Evolutionary conservation across 2,113 vertebrate species (phyloP), one percentile per base, ranked within the genome.

Genomic region (Sciurus niger): DNA sequence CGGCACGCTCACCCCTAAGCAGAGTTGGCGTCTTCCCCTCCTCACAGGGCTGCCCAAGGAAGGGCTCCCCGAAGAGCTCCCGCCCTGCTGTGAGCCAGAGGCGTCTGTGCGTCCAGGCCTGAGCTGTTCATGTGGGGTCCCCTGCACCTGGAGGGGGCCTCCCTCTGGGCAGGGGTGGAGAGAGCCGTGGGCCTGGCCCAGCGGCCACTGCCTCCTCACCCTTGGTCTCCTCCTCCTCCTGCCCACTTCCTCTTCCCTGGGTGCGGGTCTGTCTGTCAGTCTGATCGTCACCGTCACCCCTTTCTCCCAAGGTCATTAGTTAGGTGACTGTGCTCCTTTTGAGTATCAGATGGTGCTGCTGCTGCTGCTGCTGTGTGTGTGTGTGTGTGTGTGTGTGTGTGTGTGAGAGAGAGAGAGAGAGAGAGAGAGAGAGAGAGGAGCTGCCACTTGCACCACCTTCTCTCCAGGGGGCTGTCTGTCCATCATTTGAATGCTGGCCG

Each of bases 1-100:
- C 20, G 7, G 20, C 0, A 2, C 1, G 55, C 43, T 48, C 28
- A 28, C 6, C 13, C 28, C 12, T 14, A 4, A 20, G 46, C 10
- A 37, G 37, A 53, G 43, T 53, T 3, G 25, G n/a, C 30, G 10
- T 76, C 58, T 60, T 37, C 17, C 3, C 24, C 48, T 46, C 60
- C 60, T 22, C 55, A 16, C 13, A 1, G 40, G 72, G 46, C 13
- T 37, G 92, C 53, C 46, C 2, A 70, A 48, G 74, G 48, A 89
- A 37, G 89, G 78, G 93, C 46, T 60, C 60, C 82, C 28, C 8
- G 82, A 72, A 53, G 5, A 30, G 25, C n/a, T 48, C 51, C 10
- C 2, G 30, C 53, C 11, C 37, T 28, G 16, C 65, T 1, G 34
- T 2, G n/a, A 28, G 46, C 68, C 40, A 28, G 20, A 25, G 58